A percentile compares a stretch with the other conserved stretches of the same genome.
These are phyloP conservation scores for Mercenaria mercenaria DNA, from an alignment of 1,140 invertebrate species.

Conservation along the genomic window DNA sequence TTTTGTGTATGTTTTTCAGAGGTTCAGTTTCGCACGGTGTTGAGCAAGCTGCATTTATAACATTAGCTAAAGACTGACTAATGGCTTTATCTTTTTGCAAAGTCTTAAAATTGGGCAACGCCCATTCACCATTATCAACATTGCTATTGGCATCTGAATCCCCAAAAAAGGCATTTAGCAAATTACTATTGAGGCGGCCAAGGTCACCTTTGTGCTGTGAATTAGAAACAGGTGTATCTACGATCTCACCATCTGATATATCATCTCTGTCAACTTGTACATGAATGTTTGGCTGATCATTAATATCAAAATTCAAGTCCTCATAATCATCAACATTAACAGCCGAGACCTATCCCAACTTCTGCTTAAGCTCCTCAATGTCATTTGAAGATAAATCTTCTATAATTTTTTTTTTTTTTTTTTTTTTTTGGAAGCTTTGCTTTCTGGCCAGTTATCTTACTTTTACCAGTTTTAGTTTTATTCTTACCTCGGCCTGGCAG, in stretches of 20 bases:
- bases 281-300: not conserved
- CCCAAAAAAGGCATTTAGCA: not conserved
- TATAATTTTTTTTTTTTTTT: too few species aligned
- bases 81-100: not conserved
- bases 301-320: too few species aligned
- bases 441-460: too few species aligned
- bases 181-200: not conserved
- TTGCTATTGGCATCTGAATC: not conserved
- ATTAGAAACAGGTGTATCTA: not conserved
- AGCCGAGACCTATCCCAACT: too few species aligned
- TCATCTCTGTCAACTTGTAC: not conserved
- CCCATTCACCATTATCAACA: not conserved
- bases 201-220: not conserved
- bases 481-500: too few species aligned
- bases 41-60: slow-evolving; percentile 34
- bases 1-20: not conserved
- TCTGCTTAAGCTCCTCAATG: too few species aligned
- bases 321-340: too few species aligned
- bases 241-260: not conserved
- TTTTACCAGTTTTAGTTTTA: too few species aligned
- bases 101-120: slow-evolving; percentile 5
- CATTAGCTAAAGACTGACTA: not conserved
- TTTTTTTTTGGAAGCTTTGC: too few species aligned
- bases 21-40: slow-evolving; percentile 2
- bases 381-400: too few species aligned